phyloP scores from a whole-genome alignment of 2,797 vertebrate genomes.

The Pachyuromys duprasi region DNA sequence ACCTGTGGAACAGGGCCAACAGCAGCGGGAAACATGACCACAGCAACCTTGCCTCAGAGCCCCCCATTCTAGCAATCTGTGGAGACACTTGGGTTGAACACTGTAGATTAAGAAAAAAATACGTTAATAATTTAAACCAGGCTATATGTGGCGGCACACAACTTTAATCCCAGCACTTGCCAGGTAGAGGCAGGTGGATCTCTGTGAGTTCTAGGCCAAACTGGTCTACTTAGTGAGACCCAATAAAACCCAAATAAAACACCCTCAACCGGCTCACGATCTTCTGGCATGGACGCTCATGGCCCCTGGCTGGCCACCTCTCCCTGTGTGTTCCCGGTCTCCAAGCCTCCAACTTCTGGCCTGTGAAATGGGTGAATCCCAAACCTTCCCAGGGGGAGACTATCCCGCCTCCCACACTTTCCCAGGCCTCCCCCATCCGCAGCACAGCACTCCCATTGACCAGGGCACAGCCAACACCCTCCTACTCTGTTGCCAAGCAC shows the following conservation, averaged over 20 bases:
- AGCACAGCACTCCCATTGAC: neutral
- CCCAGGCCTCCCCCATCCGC: neutral
- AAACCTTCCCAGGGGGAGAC: no score
- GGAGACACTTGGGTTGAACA: neutral
- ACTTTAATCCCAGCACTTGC: neutral
- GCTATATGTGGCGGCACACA: neutral
- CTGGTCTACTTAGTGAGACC: neutral
- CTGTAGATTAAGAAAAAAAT: neutral
- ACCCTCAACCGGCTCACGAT: neutral
- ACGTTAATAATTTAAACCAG: neutral
- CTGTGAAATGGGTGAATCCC: neutral
- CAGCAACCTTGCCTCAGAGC: fast-evolving
- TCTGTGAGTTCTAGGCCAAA: neutral
- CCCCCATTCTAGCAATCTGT: conserved; percentile 59
- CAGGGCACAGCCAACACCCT: neutral
- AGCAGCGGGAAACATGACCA: neutral
- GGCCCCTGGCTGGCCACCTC: neutral
- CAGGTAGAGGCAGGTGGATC: neutral
- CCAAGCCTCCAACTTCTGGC: neutral
- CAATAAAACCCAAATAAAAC: neutral
- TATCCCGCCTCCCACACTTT: no score
- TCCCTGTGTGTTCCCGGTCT: neutral
- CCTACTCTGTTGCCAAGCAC: no score
- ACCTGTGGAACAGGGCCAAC: neutral
- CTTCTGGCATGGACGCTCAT: neutral